These are phyloP conservation scores for Muschampia plurimacula DNA, from an alignment of 2,888 invertebrate species.

Conservation along the genomic window DNA sequence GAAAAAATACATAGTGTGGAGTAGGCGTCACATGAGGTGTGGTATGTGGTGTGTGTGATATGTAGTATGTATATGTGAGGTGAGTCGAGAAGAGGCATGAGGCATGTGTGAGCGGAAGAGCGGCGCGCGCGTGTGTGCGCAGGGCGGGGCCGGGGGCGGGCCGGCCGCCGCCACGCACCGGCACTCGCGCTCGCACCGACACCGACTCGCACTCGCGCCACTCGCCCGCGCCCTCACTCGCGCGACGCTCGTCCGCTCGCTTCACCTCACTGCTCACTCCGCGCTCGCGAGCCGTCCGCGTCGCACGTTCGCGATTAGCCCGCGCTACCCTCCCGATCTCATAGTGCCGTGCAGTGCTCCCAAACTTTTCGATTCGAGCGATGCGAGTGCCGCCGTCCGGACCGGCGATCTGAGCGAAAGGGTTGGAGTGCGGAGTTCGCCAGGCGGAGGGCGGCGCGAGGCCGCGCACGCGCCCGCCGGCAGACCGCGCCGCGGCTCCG, in stretches of 20 bases:
- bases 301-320: constrained; percentile 66
- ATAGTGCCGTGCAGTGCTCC: constrained; percentile 62
- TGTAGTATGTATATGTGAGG: constrained; percentile 76
- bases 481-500: constrained; percentile 53
- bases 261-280: constrained; percentile 56
- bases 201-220: constrained; percentile 52
- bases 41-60: constrained; percentile 67
- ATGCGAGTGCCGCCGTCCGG: constrained; percentile 70
- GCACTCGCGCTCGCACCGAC: constrained; percentile 67
- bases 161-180: constrained; percentile 53
- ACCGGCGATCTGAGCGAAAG: constrained; percentile 76
- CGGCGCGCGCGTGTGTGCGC: constrained; percentile 60
- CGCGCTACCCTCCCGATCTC: constrained; percentile 54
- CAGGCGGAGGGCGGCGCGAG: constrained; percentile 76
- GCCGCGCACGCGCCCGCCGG: constrained; percentile 73
- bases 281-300: constrained; percentile 69
- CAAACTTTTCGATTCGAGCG: constrained; percentile 59
- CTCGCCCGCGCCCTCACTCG: constrained; percentile 67
- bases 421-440: constrained; percentile 70
- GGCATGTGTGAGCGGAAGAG: constrained; percentile 51
- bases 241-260: constrained; percentile 67
- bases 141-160: constrained; percentile 74
- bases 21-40: constrained; percentile 82
- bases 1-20: constrained; percentile 72
- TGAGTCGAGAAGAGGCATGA: constrained; percentile 47